Conservation (phyloP, 2,888 invertebrate species). For the Lasioglossum zephyrum region DNA sequence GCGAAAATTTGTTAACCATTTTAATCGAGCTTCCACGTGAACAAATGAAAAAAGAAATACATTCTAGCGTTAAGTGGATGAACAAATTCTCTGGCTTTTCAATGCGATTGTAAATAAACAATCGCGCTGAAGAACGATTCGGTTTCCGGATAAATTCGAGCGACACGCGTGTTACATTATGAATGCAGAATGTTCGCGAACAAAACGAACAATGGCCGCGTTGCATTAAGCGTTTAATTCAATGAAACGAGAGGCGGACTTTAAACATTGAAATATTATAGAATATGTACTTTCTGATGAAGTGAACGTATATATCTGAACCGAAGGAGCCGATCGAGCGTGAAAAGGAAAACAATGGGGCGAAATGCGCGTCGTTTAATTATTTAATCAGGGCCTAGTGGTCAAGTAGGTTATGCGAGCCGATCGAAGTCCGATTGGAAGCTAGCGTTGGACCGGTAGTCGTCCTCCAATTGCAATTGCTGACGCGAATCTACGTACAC, state of each 20-base stretch:
- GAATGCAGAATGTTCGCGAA: neutral
- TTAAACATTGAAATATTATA: neutral
- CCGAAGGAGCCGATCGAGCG: neutral
- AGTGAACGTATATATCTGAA: neutral
- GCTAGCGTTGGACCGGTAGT: neutral
- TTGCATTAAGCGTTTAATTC: neutral
- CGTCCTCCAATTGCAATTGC: conserved; percentile 36
- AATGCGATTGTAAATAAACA: neutral
- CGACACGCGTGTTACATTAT: neutral
- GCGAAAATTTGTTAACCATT: neutral
- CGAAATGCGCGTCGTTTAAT: conserved; percentile 26
- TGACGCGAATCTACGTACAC: conserved; percentile 19
- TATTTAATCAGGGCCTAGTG: conserved; percentile 28
- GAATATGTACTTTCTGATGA: neutral
- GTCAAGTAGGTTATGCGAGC: conserved; percentile 29
- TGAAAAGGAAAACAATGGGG: conserved; percentile 1
- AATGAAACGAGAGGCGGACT: neutral
- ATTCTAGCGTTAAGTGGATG: no score
- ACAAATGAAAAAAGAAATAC: neutral
- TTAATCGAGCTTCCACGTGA: neutral
- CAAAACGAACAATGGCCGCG: neutral
- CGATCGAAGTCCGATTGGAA: conserved; percentile 36
- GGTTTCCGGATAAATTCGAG: neutral
- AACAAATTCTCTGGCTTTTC: neutral
- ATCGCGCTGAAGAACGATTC: neutral